Percentiles rank a stretch among this genome's conserved stretches.
These are phyloP conservation scores for Arion vulgaris DNA, from an alignment of 1,140 invertebrate species.

Conservation along the genomic window DNA sequence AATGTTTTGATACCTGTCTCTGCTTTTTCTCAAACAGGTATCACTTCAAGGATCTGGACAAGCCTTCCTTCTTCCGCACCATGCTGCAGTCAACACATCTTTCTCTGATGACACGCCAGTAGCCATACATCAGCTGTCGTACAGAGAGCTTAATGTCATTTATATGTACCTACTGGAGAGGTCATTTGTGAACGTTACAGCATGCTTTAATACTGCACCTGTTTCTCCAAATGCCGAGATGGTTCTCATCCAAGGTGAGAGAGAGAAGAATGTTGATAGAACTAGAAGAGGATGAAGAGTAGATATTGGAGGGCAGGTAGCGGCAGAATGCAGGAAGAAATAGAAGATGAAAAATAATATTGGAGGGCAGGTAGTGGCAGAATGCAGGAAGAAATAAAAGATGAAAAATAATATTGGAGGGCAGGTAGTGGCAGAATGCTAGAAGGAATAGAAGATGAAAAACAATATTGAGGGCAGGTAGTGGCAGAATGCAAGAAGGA, in stretches of 20 bases:
- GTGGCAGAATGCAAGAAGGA: too few relatives aligned
- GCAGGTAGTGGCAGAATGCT: too few relatives aligned
- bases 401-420: too few relatives aligned
- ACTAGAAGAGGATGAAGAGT: too few relatives aligned
- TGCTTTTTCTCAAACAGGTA: neutral
- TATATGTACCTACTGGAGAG: neutral
- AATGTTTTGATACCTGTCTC: too few relatives aligned
- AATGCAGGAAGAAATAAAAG: too few relatives aligned
- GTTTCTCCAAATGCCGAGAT: neutral
- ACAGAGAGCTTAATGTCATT: neutral
- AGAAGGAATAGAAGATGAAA: too few relatives aligned
- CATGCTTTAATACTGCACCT: neutral
- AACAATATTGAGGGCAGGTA: too few relatives aligned
- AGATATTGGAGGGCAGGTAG: too few relatives aligned
- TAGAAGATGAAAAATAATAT: too few relatives aligned
- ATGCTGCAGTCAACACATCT: neutral
- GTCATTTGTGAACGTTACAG: neutral
- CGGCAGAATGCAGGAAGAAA: too few relatives aligned
- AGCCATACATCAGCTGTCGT: neutral
- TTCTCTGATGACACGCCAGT: neutral
- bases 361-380: too few relatives aligned
- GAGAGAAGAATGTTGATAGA: neutral
- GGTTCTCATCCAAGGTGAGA: neutral
- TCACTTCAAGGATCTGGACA: neutral
- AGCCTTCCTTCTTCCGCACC: neutral